phyloP scores from a whole-genome alignment of 2,113 vertebrate genomes.

The Paedocypris sp. region DNA sequence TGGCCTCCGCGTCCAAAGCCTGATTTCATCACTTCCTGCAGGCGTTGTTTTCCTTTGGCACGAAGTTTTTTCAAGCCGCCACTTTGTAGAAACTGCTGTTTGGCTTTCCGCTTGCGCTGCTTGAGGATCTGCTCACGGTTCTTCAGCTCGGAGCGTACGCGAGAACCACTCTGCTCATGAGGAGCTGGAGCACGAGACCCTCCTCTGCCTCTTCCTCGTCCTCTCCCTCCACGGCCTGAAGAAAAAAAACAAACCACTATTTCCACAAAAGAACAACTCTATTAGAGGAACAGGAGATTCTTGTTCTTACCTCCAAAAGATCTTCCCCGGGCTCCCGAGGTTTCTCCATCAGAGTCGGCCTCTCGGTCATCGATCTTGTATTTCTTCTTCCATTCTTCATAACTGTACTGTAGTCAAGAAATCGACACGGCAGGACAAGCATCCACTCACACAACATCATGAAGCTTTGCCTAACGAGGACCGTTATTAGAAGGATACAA shows the following conservation, averaged over 20 bases:
- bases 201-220: neutral
- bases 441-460: neutral
- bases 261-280: neutral
- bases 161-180: conserved; percentile 27
- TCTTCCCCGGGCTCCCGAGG: conserved; percentile 41
- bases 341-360: conserved; percentile 55
- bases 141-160: conserved; percentile 72
- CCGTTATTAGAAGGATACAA: conserved; percentile 73
- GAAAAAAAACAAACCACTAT: neutral
- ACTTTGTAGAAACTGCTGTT: conserved; percentile 78
- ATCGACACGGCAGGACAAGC: neutral
- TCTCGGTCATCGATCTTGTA: conserved; percentile 77
- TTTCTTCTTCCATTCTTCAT: conserved; percentile 94
- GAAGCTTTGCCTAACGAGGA: neutral
- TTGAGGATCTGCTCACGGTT: conserved; percentile 82
- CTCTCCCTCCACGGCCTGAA: conserved; percentile 29
- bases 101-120: conserved; percentile 66
- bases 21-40: conserved; percentile 67
- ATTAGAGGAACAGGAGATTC: neutral
- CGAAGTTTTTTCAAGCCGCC: conserved; percentile 74
- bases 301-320: neutral
- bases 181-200: neutral
- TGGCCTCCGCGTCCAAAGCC: conserved; percentile 69
- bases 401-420: conserved; percentile 69
- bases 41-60: conserved; percentile 52